Evolutionary conservation across 2,113 vertebrate species (phyloP), one percentile per base, ranked within the genome.

Genomic region (Stomatorhinus ivindoensis): DNA sequence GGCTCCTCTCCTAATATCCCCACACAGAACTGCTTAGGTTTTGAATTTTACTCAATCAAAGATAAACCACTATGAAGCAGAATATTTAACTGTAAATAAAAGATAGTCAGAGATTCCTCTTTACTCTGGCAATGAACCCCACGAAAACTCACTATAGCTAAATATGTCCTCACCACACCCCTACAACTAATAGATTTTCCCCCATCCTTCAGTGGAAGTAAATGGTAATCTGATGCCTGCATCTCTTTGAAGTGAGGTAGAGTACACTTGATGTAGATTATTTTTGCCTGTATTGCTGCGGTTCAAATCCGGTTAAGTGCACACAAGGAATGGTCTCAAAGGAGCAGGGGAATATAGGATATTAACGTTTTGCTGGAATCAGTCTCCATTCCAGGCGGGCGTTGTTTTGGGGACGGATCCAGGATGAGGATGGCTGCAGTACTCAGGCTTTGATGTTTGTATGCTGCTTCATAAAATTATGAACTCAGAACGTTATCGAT

Each of bases 171-270:
- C 61, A 39, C 61, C 50, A 55, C 27, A 91, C 91, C 73, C 46
- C 13, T 73, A 90, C 92, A 94, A 95, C 95, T 94, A 94, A 94
- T 94, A 95, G 91, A 90, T 11, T 0, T 90, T 90, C 89, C 31
- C 87, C 92, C 90, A 55, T 69, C 61, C 61, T 69, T 86, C 90
- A 92, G 91, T 91, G 87, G 91, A 91, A 90, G 90, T 90, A 92
- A 94, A 95, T 95, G 93, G 92, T 94, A 93, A 95, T 96, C 93
- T 93, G 80, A 88, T 90, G n/a, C 73, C 90, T 88, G 91, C 89
- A 94, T 95, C 92, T 94, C 94, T 95, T 95, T 95, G 94, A 95
- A 94, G 93, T 94, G 76, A 93, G 92, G 10, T 19, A 93, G 92
- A 92, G 90, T 90, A 93, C 94, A 92, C 92, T 94, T 90, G 93